Evolutionary conservation across 2,888 invertebrate species (phyloP).

Genomic region (Lycophotia porphyrea): DNA sequence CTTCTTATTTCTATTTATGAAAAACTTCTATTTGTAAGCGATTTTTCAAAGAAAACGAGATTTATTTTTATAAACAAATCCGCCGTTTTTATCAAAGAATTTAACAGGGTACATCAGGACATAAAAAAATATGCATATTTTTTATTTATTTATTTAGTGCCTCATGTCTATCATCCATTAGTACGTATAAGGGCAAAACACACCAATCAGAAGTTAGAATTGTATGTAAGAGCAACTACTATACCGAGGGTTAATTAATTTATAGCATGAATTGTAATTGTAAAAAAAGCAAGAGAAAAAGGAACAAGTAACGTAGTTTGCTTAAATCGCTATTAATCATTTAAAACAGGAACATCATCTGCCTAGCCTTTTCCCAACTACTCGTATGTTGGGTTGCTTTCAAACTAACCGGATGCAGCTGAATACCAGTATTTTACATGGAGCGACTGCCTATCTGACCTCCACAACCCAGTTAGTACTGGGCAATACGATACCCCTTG

Average conservation of each 20-base stretch:
- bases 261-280: neutral
- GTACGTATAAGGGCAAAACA: neutral
- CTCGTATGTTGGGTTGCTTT: no score
- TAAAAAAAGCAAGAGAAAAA: neutral
- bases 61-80: neutral
- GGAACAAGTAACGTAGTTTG: neutral
- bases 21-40: neutral
- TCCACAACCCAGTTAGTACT: no score
- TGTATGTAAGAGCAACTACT: neutral
- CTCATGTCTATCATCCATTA: no score
- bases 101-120: neutral
- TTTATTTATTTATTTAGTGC: no score
- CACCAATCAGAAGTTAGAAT: neutral
- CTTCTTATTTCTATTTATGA: neutral
- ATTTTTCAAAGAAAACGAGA: neutral
- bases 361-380: no score
- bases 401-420: no score
- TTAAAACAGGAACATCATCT: neutral
- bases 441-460: no score
- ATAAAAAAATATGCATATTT: neutral
- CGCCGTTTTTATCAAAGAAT: no score
- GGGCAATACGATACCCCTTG: no score
- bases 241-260: no score
- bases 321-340: neutral
- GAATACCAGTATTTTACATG: no score